phyloP scores from a whole-genome alignment of 1,140 invertebrate genomes.

The Aphis craccivora region DNA sequence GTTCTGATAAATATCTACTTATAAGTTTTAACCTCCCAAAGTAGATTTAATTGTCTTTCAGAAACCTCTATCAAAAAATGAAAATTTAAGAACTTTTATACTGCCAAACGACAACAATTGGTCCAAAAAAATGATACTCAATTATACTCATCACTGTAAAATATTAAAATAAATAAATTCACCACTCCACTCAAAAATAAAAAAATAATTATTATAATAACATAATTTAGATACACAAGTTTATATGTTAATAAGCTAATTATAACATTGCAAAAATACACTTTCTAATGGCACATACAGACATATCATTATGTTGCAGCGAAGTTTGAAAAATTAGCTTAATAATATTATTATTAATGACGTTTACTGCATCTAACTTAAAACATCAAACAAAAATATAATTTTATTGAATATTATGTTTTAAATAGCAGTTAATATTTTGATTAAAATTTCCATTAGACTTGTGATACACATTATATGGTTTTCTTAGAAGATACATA shows the following conservation, averaged over 20 bases:
- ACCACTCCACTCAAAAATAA: not conserved
- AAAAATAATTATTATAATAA: not conserved
- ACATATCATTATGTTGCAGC: not conserved
- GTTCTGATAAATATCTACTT: not conserved
- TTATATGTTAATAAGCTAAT: not conserved
- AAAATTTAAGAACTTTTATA: no score
- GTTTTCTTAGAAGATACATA: not conserved
- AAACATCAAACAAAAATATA: not conserved
- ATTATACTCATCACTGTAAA: not conserved
- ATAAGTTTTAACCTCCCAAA: not conserved
- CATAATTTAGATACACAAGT: not conserved
- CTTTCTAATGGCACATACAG: not conserved
- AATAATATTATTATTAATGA: not conserved
- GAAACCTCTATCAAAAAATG: no score
- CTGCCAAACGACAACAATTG: no score
- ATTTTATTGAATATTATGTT: not conserved
- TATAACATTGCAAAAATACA: not conserved
- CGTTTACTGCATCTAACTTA: not conserved
- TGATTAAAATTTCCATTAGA: not conserved
- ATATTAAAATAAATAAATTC: not conserved
- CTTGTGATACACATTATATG: not conserved
- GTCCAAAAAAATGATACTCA: no score
- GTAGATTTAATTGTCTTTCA: no score
- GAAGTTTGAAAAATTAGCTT: not conserved
- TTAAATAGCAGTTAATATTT: not conserved